Evolutionary conservation across 2,888 invertebrate species (phyloP).

Genomic region (Tinea trinotella): DNA sequence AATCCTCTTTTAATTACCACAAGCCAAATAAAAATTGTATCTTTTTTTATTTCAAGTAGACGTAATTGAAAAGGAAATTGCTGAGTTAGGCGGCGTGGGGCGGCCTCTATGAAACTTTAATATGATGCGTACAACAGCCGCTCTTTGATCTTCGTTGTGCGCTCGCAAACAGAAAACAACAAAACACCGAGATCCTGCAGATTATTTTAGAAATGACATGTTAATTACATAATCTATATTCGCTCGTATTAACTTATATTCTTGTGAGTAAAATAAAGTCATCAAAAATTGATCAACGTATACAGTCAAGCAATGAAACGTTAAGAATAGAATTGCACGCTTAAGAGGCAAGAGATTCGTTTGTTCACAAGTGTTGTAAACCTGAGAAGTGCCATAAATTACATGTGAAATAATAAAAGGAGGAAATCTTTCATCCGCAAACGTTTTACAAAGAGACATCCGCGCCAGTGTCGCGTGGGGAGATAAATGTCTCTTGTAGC

Average conservation of each 20-base stretch:
- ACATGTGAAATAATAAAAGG: constrained; percentile 60
- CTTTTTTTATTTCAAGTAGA: constrained; percentile 67
- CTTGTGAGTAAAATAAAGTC: neutral
- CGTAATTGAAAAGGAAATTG: constrained; percentile 72
- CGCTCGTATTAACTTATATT: neutral
- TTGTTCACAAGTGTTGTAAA: constrained; percentile 26
- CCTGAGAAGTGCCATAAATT: constrained; percentile 56
- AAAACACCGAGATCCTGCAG: neutral
- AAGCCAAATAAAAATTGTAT: constrained; percentile 62
- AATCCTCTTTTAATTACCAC: constrained; percentile 72
- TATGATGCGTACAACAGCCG: constrained; percentile 55
- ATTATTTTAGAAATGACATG: constrained; percentile 12
- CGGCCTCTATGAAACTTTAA: constrained; percentile 67
- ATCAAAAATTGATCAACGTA: neutral
- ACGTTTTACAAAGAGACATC: constrained; percentile 58
- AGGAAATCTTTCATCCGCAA: constrained; percentile 57
- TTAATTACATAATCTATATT: constrained; percentile 13
- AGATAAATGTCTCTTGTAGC: constrained; percentile 58
- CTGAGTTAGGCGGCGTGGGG: constrained; percentile 39
- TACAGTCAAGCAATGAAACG: constrained; percentile 26
- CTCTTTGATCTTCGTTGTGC: constrained; percentile 63
- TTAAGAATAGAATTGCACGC: constrained; percentile 31
- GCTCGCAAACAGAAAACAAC: constrained; percentile 34
- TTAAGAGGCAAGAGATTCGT: constrained; percentile 37
- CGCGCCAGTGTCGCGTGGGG: constrained; percentile 30